A percentile compares a stretch with the other conserved stretches of the same genome.
Evolutionary conservation across 2,113 vertebrate species (phyloP).

Genomic region (Psilopogon haemacephalus): DNA sequence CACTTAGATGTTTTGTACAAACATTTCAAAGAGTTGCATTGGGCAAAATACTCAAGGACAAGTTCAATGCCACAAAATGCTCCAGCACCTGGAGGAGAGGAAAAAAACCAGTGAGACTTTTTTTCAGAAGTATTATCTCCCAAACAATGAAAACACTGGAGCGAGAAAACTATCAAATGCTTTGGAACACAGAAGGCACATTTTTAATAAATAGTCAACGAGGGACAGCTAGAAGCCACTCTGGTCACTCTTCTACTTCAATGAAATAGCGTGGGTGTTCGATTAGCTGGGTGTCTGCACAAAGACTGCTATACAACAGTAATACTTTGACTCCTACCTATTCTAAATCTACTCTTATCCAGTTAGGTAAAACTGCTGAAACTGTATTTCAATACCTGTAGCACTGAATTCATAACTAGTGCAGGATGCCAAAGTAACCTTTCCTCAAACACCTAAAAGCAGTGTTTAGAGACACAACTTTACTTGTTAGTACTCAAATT

Average conservation of each 20-base stretch:
- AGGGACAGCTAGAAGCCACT: neutral
- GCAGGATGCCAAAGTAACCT: neutral
- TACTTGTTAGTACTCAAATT: neutral
- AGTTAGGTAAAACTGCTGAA: neutral
- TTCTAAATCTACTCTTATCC: neutral
- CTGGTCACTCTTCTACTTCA: neutral
- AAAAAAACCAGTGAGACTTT: neutral
- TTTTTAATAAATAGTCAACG: neutral
- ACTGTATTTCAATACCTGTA: neutral
- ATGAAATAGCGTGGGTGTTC: neutral
- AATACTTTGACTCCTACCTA: neutral
- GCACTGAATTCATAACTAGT: neutral
- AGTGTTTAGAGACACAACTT: neutral
- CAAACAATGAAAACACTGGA: neutral
- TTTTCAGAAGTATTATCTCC: neutral
- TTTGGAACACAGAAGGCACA: neutral
- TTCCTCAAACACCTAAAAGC: neutral
- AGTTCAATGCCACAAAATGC: conserved; percentile 33
- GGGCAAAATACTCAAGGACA: neutral
- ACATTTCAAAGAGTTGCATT: conserved; percentile 24
- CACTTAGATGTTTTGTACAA: conserved; percentile 17
- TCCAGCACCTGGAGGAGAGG: conserved; percentile 43
- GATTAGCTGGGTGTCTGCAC: neutral
- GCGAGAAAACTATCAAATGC: neutral
- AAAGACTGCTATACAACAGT: neutral